These are phyloP conservation scores for Stenoptilia bipunctidactyla DNA, from an alignment of 2,888 invertebrate species.

Conservation along the genomic window DNA sequence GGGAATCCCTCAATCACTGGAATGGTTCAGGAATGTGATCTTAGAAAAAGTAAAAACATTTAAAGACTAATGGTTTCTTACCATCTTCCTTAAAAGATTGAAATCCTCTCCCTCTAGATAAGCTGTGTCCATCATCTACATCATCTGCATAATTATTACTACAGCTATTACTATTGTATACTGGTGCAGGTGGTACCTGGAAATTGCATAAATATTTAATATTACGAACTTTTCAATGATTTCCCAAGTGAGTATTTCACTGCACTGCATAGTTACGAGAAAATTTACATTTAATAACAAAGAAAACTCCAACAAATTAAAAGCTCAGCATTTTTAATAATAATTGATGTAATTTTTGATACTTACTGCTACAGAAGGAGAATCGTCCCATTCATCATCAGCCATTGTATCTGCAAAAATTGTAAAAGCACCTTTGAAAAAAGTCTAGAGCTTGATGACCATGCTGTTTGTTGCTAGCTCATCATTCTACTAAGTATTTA, in stretches of 20 bases:
- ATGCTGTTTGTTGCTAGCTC: too few species aligned
- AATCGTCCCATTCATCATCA: constrained; percentile 68
- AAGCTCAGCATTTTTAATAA: not conserved
- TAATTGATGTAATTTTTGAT: too few species aligned
- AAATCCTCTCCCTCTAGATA: constrained; percentile 64
- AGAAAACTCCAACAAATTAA: constrained; percentile 1
- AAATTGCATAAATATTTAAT: constrained; percentile 9
- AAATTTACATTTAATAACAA: constrained; percentile 2
- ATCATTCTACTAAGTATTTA: too few species aligned
- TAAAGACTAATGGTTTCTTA: too few species aligned
- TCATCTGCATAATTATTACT: constrained; percentile 24
- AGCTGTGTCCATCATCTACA: constrained; percentile 62
- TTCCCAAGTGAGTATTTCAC: not conserved
- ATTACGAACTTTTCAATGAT: not conserved
- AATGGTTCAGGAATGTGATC: too few species aligned
- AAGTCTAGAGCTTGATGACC: too few species aligned
- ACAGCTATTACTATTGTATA: constrained; percentile 14
- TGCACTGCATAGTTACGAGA: not conserved
- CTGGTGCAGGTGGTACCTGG: constrained; percentile 29
- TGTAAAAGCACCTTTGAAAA: not conserved
- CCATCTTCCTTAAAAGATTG: constrained; percentile 45
- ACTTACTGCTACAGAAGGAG: constrained; percentile 37
- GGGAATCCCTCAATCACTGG: too few species aligned
- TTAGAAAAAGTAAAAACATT: too few species aligned
- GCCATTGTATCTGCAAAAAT: constrained; percentile 49